Base-by-base conservation (phyloP, 2,113 vertebrate genomes). In the Cebus imitator region DNA sequence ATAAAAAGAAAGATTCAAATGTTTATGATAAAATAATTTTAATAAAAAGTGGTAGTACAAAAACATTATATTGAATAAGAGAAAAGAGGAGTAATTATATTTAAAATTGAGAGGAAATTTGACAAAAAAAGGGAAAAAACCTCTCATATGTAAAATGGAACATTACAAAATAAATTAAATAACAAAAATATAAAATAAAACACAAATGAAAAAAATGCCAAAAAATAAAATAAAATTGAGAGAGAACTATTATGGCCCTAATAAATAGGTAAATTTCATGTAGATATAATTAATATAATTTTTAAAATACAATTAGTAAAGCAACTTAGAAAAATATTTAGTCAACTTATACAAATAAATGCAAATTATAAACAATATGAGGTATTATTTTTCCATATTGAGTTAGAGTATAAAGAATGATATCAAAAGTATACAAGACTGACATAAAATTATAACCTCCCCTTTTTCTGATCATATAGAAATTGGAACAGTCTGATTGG, bases 21-120 rank as follows among this genome's bases (percentile, higher is more conserved):
- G 5, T 82, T 90, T 87, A 82, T 81, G 45, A 64, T 87, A 80
- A 91, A 91, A 82, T 76, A 48, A 82, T 68, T 82, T 94, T 48
- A 82, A 57, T 37, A 40, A 90, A 45, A 82, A 96, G 9, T 64
- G 32, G 27, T 52, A 80, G 6, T 27, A 50, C 7, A 37, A 90
- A 90, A 93, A 84, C 14, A 57, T 8, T 8, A 73, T 37, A 55
- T 23, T 86, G 50, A 57, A 55, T 93, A 86, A 80, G 45, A 48
- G 18, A 32, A 75, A 87, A 18, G 8, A 32, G 30, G 75, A 82
- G 23, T 25, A 48, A 85, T 50, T 73, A 25, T 37, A 45, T 88
- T 66, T 96, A 78, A 88, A 78, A 68, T 8, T 68, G 10, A 76
- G 37, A 90, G 16, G 21, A 76, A 57, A 75, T 35, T 14, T 64